A percentile compares a stretch with the other conserved stretches of the same genome.
Conservation (phyloP, 2,113 vertebrate genomes). For the Calyptommatus sinebrachiatus region DNA sequence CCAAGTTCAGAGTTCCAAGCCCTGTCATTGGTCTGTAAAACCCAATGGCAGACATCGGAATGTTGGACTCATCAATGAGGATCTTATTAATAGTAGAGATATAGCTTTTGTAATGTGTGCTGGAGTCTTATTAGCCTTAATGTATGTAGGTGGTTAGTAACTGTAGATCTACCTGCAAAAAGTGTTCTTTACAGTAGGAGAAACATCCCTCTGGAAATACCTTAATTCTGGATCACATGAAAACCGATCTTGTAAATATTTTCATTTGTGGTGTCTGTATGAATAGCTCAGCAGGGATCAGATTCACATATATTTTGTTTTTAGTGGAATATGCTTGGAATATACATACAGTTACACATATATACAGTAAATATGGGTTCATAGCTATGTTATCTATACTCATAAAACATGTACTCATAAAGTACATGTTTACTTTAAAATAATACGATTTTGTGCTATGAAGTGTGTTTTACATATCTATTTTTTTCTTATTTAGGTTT, state of each 20-base stretch:
- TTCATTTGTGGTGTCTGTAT: too few species aligned
- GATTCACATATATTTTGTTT: background rate
- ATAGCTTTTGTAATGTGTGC: too few species aligned
- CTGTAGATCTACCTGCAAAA: background rate
- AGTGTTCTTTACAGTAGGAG: background rate
- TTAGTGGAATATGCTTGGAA: too few species aligned
- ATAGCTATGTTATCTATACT: conserved; percentile 19
- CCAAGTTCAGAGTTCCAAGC: too few species aligned
- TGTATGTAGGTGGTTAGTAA: background rate
- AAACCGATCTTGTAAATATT: too few species aligned
- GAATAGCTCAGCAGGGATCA: background rate
- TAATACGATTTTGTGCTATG: conserved; percentile 37
- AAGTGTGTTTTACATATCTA: conserved; percentile 30
- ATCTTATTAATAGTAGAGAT: too few species aligned
- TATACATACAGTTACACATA: background rate
- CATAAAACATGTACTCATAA: conserved; percentile 14
- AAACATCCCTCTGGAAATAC: background rate
- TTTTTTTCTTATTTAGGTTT: conserved; percentile 76
- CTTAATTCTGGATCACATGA: background rate
- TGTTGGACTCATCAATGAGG: too few species aligned
- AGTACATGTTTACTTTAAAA: background rate
- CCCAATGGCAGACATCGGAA: too few species aligned
- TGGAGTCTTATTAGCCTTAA: background rate
- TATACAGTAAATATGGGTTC: background rate
- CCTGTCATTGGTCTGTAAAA: too few species aligned